Conservation (phyloP, 2,888 invertebrate species). For the Cantharis rufa region DNA sequence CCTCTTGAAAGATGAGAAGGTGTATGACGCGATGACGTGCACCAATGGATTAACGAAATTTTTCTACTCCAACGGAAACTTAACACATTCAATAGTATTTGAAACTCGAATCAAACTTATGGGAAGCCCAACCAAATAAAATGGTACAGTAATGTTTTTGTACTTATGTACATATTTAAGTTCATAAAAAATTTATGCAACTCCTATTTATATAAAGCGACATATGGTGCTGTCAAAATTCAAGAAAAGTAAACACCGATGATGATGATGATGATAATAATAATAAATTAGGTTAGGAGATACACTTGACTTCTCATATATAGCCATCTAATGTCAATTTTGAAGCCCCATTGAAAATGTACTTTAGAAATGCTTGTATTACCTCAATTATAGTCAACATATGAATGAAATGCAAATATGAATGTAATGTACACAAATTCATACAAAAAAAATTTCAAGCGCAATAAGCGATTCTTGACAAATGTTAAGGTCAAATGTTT, state of each 20-base stretch:
- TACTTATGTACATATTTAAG: no score
- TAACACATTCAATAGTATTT: no score
- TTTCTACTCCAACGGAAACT: no score
- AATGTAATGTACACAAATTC: background rate
- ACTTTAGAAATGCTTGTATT: background rate
- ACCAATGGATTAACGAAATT: no score
- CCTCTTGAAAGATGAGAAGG: no score
- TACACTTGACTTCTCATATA: background rate
- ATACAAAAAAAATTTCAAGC: background rate
- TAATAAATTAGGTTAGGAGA: background rate
- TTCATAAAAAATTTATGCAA: background rate
- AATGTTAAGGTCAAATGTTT: background rate
- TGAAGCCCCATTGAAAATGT: background rate
- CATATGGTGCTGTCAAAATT: background rate
- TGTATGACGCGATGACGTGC: no score
- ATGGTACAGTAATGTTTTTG: no score
- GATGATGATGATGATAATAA: background rate
- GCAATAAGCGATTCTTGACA: background rate
- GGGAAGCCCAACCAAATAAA: no score
- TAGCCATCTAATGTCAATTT: background rate
- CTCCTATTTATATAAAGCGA: background rate
- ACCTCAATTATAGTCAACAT: background rate
- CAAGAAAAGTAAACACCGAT: background rate
- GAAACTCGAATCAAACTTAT: no score
- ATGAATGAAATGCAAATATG: no score